Base-by-base conservation (phyloP, 2,113 vertebrate genomes). In the Australoheros scitulus region DNA sequence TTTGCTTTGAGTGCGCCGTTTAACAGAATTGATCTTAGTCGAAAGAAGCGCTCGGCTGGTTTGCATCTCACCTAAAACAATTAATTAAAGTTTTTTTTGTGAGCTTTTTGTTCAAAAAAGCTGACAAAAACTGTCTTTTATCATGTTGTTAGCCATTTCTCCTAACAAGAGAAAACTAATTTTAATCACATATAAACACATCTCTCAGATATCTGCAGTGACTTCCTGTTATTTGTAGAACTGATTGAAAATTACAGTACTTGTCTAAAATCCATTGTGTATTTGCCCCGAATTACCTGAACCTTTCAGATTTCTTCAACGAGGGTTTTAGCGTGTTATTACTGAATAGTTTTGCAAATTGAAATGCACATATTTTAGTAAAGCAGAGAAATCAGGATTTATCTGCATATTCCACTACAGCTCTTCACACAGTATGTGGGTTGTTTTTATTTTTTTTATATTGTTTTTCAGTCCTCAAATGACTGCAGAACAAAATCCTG, bases 131-230 rank as follows among this genome's bases (percentile, higher is more conserved):
- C 22, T 70, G 26, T 11, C 29, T 70, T 70, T 70, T 29, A 52
- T 70, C 65, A 70, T 32, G n/a, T n/a, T n/a, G n/a, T n/a, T n/a
- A 70, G 43, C 65, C 15, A 7, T 52, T 20, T 70, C 43, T 6
- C 65, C 24, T 50, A 70, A 70, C 43, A 70, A 18, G 43, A 20
- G 17, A 70, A 70, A 13, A 11, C 43, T 4, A 52, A 70, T 52
- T 70, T 50, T 32, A 70, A 70, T 52, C 43, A 50, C 65, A 70
- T 70, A 50, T 50, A 70, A 70, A 70, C 22, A 52, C 65, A 70
- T 17, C 43, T 29, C 43, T 70, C 47, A 24, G 24, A 70, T 70
- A 70, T 50, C 41, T 29, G 65, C 65, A 70, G 65, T 20, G 65
- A 52, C 65, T 70, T 32, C 43, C 50, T 41, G 61, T 24, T 70